Base-by-base conservation (phyloP, 1,140 invertebrate genomes). In the Acromyrmex charruanus region DNA sequence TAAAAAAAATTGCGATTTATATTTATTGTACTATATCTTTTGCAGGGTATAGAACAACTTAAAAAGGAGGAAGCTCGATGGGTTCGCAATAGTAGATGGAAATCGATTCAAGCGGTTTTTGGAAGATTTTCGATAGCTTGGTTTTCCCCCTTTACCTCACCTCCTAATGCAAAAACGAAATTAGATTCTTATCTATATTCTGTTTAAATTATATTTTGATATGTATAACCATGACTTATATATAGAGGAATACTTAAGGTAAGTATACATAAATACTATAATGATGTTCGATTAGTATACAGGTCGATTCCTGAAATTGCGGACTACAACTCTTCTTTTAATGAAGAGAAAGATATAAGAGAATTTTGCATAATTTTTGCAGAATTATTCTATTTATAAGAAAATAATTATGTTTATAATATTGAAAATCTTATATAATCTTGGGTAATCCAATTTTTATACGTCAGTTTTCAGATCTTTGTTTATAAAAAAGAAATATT, bases 21-120 rank as follows among this genome's bases (percentile, higher is more conserved):
- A 75, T 81, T 85, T 4, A 69, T 89, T 44, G 39, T 74, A 1
- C 84, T 66, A 51, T 16, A 51, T 16, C 49, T 51, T 4, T 86
- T 95, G 55, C 92, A 99, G 98, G 98, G 98, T 55, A 99, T 99
- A 90, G 98, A 99, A 94, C 98, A 99, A 95, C 94, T 99, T 89
- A 99, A 99, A 95, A 99, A 99, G 93, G 98, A 99, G 94, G 97
- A 99, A 94, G 98, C 98, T 0, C 96, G 98, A 16, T 99, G 98
- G 98, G 97, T 98, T 21, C 98, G 98, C 89, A 98, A 98, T 90
- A 98, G 98, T 0, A 96, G 97, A 68, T 99, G 98, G 98, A 98
- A 99, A 96, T 99, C 98, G 91, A 97, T 99, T 87, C 98, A 99
- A 93, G 97, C 98, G 4, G 99, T 99, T 1, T 99, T 99, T 95